phyloP scores from a whole-genome alignment of 2,113 vertebrate genomes.

The Rhinopomastus cyanomelas region DNA sequence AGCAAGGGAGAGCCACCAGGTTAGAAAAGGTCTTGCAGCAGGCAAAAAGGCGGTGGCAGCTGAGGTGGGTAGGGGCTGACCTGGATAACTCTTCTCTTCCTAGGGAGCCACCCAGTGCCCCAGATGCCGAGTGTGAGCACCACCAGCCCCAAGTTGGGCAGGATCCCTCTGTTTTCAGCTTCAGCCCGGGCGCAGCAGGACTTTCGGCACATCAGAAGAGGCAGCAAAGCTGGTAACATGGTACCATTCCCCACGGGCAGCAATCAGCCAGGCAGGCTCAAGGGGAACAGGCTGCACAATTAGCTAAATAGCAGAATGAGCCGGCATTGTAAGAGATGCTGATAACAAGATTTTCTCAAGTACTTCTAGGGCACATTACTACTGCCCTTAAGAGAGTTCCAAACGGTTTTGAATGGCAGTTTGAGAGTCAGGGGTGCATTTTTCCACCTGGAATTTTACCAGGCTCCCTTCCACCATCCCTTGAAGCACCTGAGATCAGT shows the following conservation, averaged over 20 bases:
- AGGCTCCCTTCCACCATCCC: neutral
- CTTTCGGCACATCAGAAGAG: neutral
- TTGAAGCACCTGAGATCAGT: neutral
- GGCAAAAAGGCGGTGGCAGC: neutral
- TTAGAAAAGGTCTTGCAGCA: neutral
- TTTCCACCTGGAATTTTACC: neutral
- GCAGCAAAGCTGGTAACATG: rapidly evolving
- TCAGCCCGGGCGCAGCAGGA: neutral
- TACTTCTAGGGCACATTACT: neutral
- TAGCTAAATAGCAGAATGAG: neutral
- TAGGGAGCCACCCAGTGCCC: neutral
- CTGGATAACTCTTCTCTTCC: neutral
- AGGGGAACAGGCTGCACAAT: neutral
- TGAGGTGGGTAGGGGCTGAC: neutral
- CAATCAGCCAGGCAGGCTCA: neutral
- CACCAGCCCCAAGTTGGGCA: neutral
- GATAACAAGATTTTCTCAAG: neutral
- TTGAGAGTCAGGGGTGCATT: neutral
- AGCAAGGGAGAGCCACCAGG: neutral
- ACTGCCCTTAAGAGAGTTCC: neutral
- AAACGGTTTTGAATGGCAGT: neutral
- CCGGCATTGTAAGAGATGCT: neutral
- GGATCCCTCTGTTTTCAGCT: neutral
- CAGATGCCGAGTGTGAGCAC: too few relatives aligned
- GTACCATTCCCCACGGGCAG: neutral